These are phyloP conservation scores for Pollenia griseotomentosa DNA, from an alignment of 2,888 invertebrate species.

Conservation along the genomic window DNA sequence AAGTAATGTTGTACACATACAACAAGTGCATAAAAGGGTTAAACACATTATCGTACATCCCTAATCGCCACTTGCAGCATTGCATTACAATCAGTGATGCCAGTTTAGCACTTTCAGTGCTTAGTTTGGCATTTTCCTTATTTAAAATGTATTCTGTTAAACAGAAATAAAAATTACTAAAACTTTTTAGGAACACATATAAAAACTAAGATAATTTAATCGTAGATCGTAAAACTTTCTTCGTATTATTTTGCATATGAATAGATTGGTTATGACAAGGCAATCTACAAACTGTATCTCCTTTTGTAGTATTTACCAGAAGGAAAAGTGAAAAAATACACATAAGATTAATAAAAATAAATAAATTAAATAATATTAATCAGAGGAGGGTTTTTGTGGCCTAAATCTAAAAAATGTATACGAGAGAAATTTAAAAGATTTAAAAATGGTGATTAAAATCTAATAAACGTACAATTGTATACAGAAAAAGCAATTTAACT, in stretches of 20 bases:
- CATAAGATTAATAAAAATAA: conserved; percentile 32
- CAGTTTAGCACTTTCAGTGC: too few relatives aligned
- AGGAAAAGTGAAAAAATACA: conserved; percentile 28
- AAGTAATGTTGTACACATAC: too few relatives aligned
- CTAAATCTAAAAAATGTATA: conserved; percentile 39
- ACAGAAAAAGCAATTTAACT: not conserved
- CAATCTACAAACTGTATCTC: not conserved
- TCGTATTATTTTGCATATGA: not conserved
- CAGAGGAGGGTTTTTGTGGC: conserved; percentile 43
- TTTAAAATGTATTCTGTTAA: too few relatives aligned
- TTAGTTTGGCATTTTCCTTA: too few relatives aligned
- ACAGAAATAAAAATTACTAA: not conserved
- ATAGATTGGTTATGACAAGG: conserved; percentile 18
- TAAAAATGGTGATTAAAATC: conserved; percentile 31
- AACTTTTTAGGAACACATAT: not conserved
- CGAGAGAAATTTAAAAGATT: conserved; percentile 42
- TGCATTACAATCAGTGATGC: too few relatives aligned
- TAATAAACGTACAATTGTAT: conserved; percentile 6
- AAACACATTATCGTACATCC: too few relatives aligned
- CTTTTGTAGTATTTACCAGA: conserved; percentile 33
- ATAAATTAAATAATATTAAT: conserved; percentile 35
- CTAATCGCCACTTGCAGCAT: too few relatives aligned
- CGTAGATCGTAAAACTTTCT: not conserved
- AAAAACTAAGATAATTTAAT: not conserved
- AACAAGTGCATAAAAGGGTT: too few relatives aligned